Conservation (phyloP, 2,888 invertebrate species). For the Flabesymbios commensalis region DNA sequence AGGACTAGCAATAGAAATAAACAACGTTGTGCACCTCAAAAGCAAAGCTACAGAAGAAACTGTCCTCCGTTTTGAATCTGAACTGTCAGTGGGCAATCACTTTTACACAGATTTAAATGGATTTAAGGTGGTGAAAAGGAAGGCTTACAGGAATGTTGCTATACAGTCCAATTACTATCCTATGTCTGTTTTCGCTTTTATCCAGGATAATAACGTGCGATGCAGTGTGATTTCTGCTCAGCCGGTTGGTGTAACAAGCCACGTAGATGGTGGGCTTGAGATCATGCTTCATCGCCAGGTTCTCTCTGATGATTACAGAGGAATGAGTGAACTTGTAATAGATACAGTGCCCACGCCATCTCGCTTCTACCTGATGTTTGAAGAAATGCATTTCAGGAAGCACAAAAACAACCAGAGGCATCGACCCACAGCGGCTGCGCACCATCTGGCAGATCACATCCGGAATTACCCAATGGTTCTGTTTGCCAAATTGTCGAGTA, state of each 20-base stretch:
- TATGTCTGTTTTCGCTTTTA: conserved; percentile 48
- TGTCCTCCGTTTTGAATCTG: conserved; percentile 50
- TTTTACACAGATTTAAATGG: conserved; percentile 59
- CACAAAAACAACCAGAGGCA: too few relatives aligned
- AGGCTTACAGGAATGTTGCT: conserved; percentile 42
- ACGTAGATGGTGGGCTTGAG: conserved; percentile 50
- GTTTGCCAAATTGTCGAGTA: too few relatives aligned
- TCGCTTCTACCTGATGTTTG: conserved; percentile 30
- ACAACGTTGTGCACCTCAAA: conserved; percentile 32
- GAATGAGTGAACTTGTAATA: conserved; percentile 52
- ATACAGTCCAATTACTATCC: conserved; percentile 58
- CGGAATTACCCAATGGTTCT: conserved; percentile 66
- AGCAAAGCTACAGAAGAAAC: conserved; percentile 44
- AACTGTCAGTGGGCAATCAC: conserved; percentile 34
- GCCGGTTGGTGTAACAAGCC: conserved; percentile 52
- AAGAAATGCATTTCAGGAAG: conserved; percentile 6
- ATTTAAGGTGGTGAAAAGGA: conserved; percentile 49
- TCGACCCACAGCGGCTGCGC: conserved; percentile 70
- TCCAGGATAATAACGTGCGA: conserved; percentile 47
- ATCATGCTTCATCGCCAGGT: conserved; percentile 58
- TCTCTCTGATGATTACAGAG: conserved; percentile 52
- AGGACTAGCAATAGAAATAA: conserved; percentile 24
- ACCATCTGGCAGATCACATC: conserved; percentile 68
- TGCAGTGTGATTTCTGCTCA: conserved; percentile 51
- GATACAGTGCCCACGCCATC: conserved; percentile 40